Conservation (phyloP, 30 jellyfish, hydroid and myxozoan species). For the Phacellophora camtschatica region DNA sequence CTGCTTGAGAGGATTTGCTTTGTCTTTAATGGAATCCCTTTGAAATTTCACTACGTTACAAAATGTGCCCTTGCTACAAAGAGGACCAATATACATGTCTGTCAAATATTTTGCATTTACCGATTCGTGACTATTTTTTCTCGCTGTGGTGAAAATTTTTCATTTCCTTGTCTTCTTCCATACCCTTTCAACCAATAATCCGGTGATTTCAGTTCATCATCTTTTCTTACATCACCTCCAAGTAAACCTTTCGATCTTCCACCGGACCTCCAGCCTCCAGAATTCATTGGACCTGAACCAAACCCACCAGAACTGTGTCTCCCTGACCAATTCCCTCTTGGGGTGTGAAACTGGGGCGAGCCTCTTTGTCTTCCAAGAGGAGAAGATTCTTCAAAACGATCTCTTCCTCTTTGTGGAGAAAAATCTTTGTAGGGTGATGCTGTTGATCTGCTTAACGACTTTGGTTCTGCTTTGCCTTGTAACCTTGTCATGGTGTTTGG, state of each 20-base stretch:
- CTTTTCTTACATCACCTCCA: no score
- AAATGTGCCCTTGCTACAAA: no score
- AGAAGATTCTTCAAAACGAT: neutral
- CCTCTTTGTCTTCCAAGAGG: slow-evolving; percentile 15
- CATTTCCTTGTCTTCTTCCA: neutral
- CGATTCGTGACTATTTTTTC: no score
- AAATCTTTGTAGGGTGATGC: neutral
- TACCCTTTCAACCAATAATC: slow-evolving; percentile 45
- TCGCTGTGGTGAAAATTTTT: neutral
- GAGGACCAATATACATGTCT: no score
- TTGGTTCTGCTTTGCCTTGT: slow-evolving; percentile 67
- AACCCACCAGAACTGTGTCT: neutral
- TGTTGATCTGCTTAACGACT: neutral
- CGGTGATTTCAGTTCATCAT: neutral
- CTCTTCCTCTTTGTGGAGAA: slow-evolving; percentile 21
- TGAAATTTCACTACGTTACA: no score
- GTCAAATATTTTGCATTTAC: no score
- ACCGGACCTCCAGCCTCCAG: neutral
- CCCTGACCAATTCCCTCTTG: neutral
- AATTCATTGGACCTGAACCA: neutral
- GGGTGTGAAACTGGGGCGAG: neutral
- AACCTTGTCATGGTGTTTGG: slow-evolving; percentile 14
- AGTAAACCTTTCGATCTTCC: no score
- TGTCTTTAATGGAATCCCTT: no score
- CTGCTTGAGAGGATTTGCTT: no score